phyloP scores from a whole-genome alignment of 2,797 vertebrate species.

The Micrastur ruficollis region DNA sequence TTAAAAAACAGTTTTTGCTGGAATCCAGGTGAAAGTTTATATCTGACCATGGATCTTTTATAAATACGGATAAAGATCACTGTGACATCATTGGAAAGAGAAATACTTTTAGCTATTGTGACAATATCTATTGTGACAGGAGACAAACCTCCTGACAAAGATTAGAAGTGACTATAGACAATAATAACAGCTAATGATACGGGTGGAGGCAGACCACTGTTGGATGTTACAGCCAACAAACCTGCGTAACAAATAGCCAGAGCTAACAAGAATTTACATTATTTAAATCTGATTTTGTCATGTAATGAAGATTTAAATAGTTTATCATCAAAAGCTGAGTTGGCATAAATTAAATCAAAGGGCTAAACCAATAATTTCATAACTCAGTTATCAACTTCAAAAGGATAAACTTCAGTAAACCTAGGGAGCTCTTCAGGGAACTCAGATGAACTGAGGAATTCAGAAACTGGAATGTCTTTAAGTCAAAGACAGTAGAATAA shows the following conservation, averaged over 20 bases:
- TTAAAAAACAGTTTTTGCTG: not conserved
- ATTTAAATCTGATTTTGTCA: not conserved
- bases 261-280: not conserved
- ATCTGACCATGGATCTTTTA: too few relatives aligned
- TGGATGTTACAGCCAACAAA: not conserved
- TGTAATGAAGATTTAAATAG: not conserved
- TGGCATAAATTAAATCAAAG: not conserved
- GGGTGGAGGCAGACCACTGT: not conserved
- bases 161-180: not conserved
- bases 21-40: not conserved
- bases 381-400: not conserved
- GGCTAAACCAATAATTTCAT: not conserved
- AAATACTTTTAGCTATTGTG: not conserved
- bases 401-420: not conserved
- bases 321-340: not conserved
- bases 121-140: not conserved
- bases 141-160: not conserved
- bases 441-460: not conserved
- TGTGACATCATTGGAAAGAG: not conserved
- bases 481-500: not conserved
- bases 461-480: not conserved
- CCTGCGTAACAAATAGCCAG: rapidly evolving
- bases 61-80: not conserved
- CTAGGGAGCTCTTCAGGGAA: not conserved
- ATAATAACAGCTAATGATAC: not conserved